Conservation (phyloP, 2,888 invertebrate species). For the Opisthograptis luteolata region DNA sequence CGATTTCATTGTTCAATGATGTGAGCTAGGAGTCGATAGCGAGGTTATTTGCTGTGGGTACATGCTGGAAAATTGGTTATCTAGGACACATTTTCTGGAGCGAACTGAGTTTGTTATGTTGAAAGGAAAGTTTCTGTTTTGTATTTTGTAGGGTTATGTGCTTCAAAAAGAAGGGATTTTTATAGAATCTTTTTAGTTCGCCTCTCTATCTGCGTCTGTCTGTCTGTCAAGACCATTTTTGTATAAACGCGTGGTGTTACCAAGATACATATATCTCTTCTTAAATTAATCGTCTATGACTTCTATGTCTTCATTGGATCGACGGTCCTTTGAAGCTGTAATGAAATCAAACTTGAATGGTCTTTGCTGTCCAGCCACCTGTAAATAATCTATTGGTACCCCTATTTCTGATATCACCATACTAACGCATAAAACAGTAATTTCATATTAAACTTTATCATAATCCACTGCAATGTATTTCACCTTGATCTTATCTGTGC, state of each 20-base stretch:
- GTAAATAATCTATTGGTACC: not conserved
- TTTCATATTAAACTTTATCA: slow-evolving; percentile 3
- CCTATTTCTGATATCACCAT: not conserved
- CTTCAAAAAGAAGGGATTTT: too few relatives aligned
- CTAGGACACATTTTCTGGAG: not conserved
- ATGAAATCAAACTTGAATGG: too few relatives aligned
- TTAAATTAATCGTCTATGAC: too few relatives aligned
- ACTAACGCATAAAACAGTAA: not conserved
- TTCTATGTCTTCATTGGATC: too few relatives aligned
- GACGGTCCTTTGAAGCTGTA: too few relatives aligned
- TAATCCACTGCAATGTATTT: slow-evolving; percentile 19
- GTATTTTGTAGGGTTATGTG: too few relatives aligned
- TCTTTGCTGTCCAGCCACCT: not conserved
- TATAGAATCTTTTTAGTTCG: too few relatives aligned
- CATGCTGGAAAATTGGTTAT: slow-evolving; percentile 3
- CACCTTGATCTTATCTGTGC: slow-evolving; percentile 13
- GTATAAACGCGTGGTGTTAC: too few relatives aligned
- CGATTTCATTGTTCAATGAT: not conserved
- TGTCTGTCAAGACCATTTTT: too few relatives aligned
- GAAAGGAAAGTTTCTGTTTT: not conserved
- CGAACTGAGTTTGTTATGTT: not conserved
- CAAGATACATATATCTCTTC: too few relatives aligned
- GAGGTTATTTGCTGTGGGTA: slow-evolving; percentile 1
- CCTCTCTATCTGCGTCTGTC: too few relatives aligned
- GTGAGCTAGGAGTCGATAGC: not conserved